Evolutionary conservation across 1,140 invertebrate species (phyloP).

Genomic region (Danaus plexippus): DNA sequence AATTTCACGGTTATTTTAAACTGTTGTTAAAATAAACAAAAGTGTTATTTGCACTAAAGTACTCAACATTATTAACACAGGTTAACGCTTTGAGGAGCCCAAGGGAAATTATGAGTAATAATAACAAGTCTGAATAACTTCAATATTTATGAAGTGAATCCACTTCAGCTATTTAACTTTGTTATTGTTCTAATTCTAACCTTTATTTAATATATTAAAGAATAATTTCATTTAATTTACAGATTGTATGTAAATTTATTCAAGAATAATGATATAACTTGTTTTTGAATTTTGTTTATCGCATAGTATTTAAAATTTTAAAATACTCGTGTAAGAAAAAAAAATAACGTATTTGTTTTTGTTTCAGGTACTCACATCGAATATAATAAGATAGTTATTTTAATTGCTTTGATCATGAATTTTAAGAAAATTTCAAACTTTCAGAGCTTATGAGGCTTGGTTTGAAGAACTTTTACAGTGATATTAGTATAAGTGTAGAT

Average conservation of each 20-base stretch:
- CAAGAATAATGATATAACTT: too few species aligned
- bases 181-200: too few species aligned
- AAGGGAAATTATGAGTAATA: slow-evolving; percentile 17
- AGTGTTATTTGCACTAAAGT: too few species aligned
- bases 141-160: slow-evolving; percentile 12
- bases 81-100: slow-evolving; percentile 11
- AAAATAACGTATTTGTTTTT: slow-evolving; percentile 10
- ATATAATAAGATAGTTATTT: slow-evolving; percentile 13
- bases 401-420: slow-evolving; percentile 29
- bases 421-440: slow-evolving; percentile 39
- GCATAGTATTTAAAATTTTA: too few species aligned
- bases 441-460: slow-evolving; percentile 60
- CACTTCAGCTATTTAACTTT: slow-evolving; percentile 3
- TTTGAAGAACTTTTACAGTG: slow-evolving; percentile 44
- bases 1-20: too few species aligned
- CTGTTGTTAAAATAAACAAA: too few species aligned
- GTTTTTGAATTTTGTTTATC: too few species aligned
- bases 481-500: slow-evolving; percentile 61
- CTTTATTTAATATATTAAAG: too few species aligned
- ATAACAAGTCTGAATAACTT: slow-evolving; percentile 10
- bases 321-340: too few species aligned
- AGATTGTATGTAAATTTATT: too few species aligned
- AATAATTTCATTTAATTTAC: too few species aligned
- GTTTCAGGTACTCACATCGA: slow-evolving; percentile 28
- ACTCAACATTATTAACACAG: neutral